These are phyloP conservation scores for Potorous gilbertii DNA, from an alignment of 2,797 vertebrate species.

Conservation along the genomic window DNA sequence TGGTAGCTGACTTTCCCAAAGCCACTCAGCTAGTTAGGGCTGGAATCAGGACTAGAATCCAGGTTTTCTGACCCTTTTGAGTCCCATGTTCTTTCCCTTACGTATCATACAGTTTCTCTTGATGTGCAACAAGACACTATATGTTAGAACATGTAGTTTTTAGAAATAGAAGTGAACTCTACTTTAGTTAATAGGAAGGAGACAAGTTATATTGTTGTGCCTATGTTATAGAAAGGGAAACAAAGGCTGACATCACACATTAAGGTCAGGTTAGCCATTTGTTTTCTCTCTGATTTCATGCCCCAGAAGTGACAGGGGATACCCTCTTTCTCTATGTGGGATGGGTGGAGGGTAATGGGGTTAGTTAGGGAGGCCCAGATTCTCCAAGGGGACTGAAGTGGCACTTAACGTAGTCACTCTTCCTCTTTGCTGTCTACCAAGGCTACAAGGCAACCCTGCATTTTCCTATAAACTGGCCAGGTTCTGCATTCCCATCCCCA, in stretches of 20 bases:
- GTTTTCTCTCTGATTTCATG: not conserved
- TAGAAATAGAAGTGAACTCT: not conserved
- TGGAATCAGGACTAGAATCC: not conserved
- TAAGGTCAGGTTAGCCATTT: not conserved
- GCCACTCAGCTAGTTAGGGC: not conserved
- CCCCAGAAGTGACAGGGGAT: not conserved
- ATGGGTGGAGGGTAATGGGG: not conserved
- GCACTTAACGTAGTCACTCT: not conserved
- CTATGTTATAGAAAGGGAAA: not conserved
- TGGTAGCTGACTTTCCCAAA: not conserved
- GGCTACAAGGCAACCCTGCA: not conserved
- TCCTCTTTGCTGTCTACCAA: not conserved
- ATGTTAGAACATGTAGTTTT: not conserved
- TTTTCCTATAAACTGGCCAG: not conserved
- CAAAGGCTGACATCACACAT: not conserved
- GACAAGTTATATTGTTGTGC: not conserved
- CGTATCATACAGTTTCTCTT: not conserved
- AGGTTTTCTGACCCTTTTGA: not conserved
- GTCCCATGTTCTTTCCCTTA: not conserved
- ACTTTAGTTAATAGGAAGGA: not conserved
- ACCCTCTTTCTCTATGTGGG: not conserved
- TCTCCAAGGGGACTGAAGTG: not conserved
- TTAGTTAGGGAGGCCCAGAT: not conserved
- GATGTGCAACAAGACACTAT: not conserved
- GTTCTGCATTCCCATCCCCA: not conserved